phyloP scores from a whole-genome alignment of 1,140 invertebrate genomes.

The Listronotus oregonensis region DNA sequence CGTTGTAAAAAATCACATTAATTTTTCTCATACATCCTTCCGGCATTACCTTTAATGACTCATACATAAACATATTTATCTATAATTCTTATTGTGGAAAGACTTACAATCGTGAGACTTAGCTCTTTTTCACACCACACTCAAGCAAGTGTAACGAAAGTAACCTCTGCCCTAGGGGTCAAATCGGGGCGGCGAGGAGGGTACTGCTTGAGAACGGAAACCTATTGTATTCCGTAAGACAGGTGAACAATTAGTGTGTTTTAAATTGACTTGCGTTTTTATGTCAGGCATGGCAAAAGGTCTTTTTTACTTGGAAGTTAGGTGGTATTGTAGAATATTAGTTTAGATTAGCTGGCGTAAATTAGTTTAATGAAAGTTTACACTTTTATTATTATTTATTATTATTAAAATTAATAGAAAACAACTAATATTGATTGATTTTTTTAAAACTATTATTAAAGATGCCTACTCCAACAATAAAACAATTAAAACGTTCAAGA shows the following conservation, averaged over 20 bases:
- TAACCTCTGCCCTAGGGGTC: constrained; percentile 44
- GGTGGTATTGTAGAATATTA: neutral
- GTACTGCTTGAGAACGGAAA: constrained; percentile 42
- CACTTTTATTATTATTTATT: no score
- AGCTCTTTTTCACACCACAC: constrained; percentile 43
- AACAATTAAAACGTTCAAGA: no score
- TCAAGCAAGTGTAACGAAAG: constrained; percentile 45
- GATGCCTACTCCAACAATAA: no score
- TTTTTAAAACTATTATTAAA: no score
- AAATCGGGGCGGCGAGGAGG: constrained; percentile 30
- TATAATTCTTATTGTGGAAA: constrained; percentile 42
- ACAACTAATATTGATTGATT: no score
- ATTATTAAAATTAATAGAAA: no score
- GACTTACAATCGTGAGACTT: constrained; percentile 45
- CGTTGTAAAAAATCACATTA: constrained; percentile 9
- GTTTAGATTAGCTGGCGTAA: neutral
- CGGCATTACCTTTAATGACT: constrained; percentile 43
- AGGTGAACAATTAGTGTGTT: constrained; percentile 43
- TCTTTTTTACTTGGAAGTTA: constrained; percentile 1
- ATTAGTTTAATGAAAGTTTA: no score
- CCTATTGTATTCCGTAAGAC: constrained; percentile 37
- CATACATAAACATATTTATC: constrained; percentile 48
- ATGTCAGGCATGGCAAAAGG: constrained; percentile 15
- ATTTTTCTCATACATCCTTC: constrained; percentile 34
- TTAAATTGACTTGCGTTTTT: constrained; percentile 29